Evolutionary conservation across 92 coral and sea anemone genomes (phyloP).

Genomic region (Phenganax marumi): DNA sequence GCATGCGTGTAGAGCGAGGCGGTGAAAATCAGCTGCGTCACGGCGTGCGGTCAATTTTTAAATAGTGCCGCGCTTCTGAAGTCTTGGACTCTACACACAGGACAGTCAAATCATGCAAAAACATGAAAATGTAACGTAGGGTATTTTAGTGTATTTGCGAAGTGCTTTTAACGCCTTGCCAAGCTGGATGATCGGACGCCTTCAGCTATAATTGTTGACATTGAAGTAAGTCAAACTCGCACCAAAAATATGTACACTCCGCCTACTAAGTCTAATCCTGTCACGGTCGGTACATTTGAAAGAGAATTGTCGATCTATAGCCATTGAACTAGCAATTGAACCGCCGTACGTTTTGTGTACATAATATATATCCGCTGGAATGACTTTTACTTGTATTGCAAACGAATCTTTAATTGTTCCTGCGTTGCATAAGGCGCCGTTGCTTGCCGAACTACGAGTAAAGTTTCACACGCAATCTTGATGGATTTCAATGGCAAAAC

Average conservation of each 20-base stretch:
- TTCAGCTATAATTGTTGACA: conserved; percentile 37
- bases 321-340: conserved; percentile 5
- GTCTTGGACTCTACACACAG: neutral
- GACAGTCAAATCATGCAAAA: neutral
- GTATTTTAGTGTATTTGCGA: conserved; percentile 19
- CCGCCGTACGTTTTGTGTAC: conserved; percentile 18
- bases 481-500: no score
- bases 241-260: conserved; percentile 34
- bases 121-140: neutral
- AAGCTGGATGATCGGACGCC: conserved; percentile 9
- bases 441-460: neutral
- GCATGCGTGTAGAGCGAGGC: neutral
- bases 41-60: neutral
- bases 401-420: conserved; percentile 9
- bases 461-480: neutral
- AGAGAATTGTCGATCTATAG: conserved; percentile 35
- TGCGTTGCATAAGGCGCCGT: neutral
- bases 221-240: conserved; percentile 20
- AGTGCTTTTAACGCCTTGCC: conserved; percentile 36
- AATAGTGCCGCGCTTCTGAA: neutral
- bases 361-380: conserved; percentile 14
- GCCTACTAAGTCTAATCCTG: conserved; percentile 35
- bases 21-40: conserved; percentile 31
- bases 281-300: conserved; percentile 41
- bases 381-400: conserved; percentile 13